Percentiles rank a stretch among this genome's conserved stretches.
Evolutionary conservation across 2,113 vertebrate genomes (phyloP).

Genomic region (Alosa alosa): DNA sequence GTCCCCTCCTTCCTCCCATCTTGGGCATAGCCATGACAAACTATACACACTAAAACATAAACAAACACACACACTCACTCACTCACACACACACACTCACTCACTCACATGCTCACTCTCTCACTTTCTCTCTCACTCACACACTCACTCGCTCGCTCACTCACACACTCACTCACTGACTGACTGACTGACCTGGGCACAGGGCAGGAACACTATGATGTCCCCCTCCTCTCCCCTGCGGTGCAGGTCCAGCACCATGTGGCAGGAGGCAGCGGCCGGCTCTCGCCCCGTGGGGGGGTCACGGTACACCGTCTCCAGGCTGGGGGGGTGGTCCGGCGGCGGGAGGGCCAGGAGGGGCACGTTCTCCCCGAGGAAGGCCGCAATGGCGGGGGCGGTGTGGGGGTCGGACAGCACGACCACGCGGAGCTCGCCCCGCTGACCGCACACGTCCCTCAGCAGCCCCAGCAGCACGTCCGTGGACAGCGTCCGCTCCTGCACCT

Average conservation of each 20-base stretch:
- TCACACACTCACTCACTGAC: neutral
- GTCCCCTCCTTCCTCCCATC: too few species aligned
- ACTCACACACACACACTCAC: constrained; percentile 53
- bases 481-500: constrained; percentile 87
- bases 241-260: constrained; percentile 79
- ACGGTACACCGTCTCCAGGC: constrained; percentile 59
- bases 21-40: too few species aligned
- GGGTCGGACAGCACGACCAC: constrained; percentile 78
- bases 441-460: constrained; percentile 82
- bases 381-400: constrained; percentile 70
- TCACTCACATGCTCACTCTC: neutral
- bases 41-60: too few species aligned
- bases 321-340: accelerated
- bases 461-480: constrained; percentile 87
- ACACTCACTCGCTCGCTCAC: constrained; percentile 54
- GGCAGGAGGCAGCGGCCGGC: constrained; percentile 69
- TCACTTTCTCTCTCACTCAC: too few species aligned
- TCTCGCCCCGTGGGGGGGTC: constrained; percentile 58
- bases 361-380: constrained; percentile 67
- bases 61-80: neutral
- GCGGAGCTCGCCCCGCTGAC: constrained; percentile 67
- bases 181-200: constrained; percentile 71
- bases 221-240: constrained; percentile 71
- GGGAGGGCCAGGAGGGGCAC: constrained; percentile 64
- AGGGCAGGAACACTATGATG: constrained; percentile 78